Conservation (phyloP, 2,888 invertebrate species). For the Agrotis puta region DNA sequence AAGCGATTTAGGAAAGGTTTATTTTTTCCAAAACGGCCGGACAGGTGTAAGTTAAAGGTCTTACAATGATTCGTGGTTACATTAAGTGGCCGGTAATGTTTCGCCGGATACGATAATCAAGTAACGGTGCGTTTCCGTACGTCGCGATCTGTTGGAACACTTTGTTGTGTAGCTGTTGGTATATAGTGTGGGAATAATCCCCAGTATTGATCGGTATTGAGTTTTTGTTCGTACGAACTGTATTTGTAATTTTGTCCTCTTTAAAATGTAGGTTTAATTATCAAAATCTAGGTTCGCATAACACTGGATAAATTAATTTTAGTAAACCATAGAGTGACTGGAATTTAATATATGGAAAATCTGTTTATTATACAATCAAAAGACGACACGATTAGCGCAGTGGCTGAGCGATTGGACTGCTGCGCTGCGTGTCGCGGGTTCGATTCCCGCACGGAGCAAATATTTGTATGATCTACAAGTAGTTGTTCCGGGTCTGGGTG, state of each 20-base stretch:
- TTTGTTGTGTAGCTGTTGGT: constrained; percentile 29
- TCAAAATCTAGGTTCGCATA: neutral
- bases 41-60: constrained; percentile 36
- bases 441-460: no score
- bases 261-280: neutral
- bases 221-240: constrained; percentile 1
- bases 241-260: neutral
- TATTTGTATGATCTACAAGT: no score
- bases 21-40: neutral
- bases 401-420: no score
- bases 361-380: no score
- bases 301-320: no score
- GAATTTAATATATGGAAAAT: no score
- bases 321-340: no score
- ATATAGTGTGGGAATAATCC: constrained; percentile 46
- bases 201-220: neutral
- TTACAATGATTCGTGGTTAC: constrained; percentile 23
- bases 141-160: constrained; percentile 34
- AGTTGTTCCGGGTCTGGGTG: no score
- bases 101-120: constrained; percentile 57
- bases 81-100: constrained; percentile 47
- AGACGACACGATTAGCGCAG: no score
- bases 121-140: constrained; percentile 57
- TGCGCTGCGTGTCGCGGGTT: no score
- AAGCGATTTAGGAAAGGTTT: neutral